Base-by-base conservation (phyloP, 2,113 vertebrate genomes). In the Aramus guarauna region DNA sequence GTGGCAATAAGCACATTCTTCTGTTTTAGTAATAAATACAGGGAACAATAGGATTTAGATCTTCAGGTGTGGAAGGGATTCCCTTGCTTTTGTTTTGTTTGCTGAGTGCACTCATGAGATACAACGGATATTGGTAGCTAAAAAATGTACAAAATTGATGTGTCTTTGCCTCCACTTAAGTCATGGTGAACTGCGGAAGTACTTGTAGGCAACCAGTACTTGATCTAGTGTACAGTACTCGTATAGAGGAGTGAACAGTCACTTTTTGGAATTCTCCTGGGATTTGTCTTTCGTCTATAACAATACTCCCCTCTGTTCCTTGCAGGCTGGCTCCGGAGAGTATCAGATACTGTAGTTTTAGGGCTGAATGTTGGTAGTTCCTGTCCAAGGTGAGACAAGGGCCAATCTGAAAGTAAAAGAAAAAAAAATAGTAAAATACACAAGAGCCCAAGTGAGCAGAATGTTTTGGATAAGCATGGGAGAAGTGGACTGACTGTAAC, bases 231-330 rank as follows among this genome's bases (percentile, higher is more conserved):
- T 39, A 69, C 5, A 15, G 32, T 41, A 15, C 32, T 50, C 39
- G 11, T 15, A 56, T 60, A 41, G 62, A 29, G 74, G 32, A 72
- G 24, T 32, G 34, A 87, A 82, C 9, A 3, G 15, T 81, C 94
- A 98, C 98, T 98, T 99, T 99, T 95, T 98, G 97, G 91, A 99
- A 99, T 97, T 99, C 64, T 99, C 98, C 62, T 99, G 98, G 21
- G 98, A 99, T 47, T 98, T 92, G 39, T 99, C 98, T 88, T 99
- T 99, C 98, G 99, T 99, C 98, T 98, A 98, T 45, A 99, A 98
- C 66, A 98, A 94, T 32, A 98, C 98, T 68, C 97, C 98, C 67
- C 98, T 97, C 91, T 99, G 98, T 94, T 99, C 98, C 2, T 96
- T 99, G 78, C 99, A 98, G 4, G 98, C 96, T 85, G 98, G 98